Conservation (phyloP, 2,113 vertebrate genomes). For the Hypanus sabinus region DNA sequence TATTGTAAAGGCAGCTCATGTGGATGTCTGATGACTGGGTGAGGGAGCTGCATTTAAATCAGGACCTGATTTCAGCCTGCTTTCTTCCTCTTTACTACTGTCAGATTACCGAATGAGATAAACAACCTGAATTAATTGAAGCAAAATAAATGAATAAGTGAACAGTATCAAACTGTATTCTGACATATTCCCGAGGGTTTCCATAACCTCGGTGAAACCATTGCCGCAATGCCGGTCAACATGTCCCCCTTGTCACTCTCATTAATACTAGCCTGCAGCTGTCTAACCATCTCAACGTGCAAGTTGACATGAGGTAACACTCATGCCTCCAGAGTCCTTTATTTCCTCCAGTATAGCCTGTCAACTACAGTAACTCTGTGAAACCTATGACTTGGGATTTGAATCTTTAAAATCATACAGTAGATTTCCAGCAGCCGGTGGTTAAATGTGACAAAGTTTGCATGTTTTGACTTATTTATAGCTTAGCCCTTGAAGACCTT, state of each 20-base stretch:
- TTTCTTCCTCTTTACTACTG: background rate
- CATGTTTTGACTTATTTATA: conserved; percentile 36
- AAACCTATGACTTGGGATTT: conserved; percentile 16
- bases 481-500: conserved; percentile 32
- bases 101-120: background rate
- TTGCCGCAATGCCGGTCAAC: background rate
- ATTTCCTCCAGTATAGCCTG: background rate
- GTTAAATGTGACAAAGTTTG: conserved; percentile 35
- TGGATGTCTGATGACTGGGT: background rate
- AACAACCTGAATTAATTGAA: conserved; percentile 28
- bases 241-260: conserved; percentile 25
- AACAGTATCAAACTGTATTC: background rate
- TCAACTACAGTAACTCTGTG: background rate
- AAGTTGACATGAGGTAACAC: conserved; percentile 31
- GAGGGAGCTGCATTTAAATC: background rate
- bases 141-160: conserved; percentile 8
- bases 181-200: conserved; percentile 11
- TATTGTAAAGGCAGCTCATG: background rate
- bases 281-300: conserved; percentile 3
- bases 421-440: conserved; percentile 16
- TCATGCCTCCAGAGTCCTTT: background rate
- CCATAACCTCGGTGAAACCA: conserved; percentile 28
- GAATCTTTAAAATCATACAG: conserved; percentile 17
- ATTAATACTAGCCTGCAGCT: conserved; percentile 28
- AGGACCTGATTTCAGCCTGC: background rate